Base-by-base conservation (phyloP, 2,797 vertebrate genomes). In the Alfaro cultratus region DNA sequence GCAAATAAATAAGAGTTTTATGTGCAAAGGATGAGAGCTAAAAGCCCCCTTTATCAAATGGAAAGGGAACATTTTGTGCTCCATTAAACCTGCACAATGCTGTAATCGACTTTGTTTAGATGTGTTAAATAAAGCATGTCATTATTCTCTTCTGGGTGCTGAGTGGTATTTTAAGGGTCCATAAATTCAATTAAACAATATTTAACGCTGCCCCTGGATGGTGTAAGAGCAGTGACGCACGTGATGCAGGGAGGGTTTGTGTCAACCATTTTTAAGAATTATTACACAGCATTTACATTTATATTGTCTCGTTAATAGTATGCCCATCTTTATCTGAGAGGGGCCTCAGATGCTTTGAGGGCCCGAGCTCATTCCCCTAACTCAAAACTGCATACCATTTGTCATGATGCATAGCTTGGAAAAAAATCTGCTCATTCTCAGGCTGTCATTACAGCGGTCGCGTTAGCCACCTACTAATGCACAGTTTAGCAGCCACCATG, bases 231-330 rank as follows among this genome's bases (percentile, higher is more conserved):
- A 85, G 81, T 87, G 91, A 92, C 79, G 76, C 94, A 82, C 84
- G 81, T 89, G 91, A 94, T 88, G 80, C 73, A 83, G 81, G 57
- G 81, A 78, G 83, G 82, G 82, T 88, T 83, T 74, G 47, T 72
- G 80, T 90, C 91, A 91, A 91, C 86, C 86, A 85, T 95, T 95
- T 95, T 96, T 94, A 96, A 95, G 95, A 97, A 95, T 95, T 95
- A 94, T 95, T 94, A 93, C 93, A 86, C 83, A 94, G 93, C 96
- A 95, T 96, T 96, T 96, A 95, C 95, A 97, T 96, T 96, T 97
- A 97, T 97, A 96, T 96, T 97, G 94, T 95, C 91, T 90, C 94
- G 96, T 96, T 96, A 96, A 96, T 97, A 95, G 95, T 67, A 78
- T 36, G 74, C 83, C 90, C 94, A 85, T 79, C 87, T 88, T 91